Conservation (phyloP, 2,888 invertebrate genomes). For the Drosophila putrida region DNA sequence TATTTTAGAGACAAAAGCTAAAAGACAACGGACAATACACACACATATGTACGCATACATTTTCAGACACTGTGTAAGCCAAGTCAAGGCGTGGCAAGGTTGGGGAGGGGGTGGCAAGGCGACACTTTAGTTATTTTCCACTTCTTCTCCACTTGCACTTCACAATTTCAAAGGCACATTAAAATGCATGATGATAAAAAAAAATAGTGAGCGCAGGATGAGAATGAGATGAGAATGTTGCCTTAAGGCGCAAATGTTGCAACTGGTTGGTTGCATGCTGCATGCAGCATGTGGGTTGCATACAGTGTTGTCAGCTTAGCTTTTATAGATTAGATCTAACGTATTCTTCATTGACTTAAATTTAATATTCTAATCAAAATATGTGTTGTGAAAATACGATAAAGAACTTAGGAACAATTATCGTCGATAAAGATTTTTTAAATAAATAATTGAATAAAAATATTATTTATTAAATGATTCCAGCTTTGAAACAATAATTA, state of each 20-base stretch:
- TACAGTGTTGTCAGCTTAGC: too few relatives aligned
- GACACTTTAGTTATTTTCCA: constrained; percentile 79
- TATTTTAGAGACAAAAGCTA: constrained; percentile 74
- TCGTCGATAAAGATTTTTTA: too few relatives aligned
- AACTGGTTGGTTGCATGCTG: constrained; percentile 53
- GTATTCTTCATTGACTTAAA: too few relatives aligned
- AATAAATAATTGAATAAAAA: too few relatives aligned
- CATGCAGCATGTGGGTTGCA: constrained; percentile 21
- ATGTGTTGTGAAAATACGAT: too few relatives aligned
- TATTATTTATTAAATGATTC: too few relatives aligned
- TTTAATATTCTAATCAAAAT: too few relatives aligned
- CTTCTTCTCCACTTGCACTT: constrained; percentile 73
- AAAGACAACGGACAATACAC: constrained; percentile 12
- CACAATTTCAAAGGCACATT: constrained; percentile 79
- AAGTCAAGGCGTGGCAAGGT: neutral
- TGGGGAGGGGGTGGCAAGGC: constrained; percentile 43
- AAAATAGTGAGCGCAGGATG: constrained; percentile 34
- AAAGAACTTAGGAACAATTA: too few relatives aligned
- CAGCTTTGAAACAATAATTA: too few relatives aligned
- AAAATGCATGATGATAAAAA: constrained; percentile 74
- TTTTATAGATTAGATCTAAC: too few relatives aligned
- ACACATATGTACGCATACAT: constrained; percentile 17
- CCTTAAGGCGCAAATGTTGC: constrained; percentile 47
- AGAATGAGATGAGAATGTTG: constrained; percentile 34
- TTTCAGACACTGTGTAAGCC: constrained; percentile 35